Base-by-base conservation (phyloP, 2,113 vertebrate genomes). In the Xyliphius kryptos region DNA sequence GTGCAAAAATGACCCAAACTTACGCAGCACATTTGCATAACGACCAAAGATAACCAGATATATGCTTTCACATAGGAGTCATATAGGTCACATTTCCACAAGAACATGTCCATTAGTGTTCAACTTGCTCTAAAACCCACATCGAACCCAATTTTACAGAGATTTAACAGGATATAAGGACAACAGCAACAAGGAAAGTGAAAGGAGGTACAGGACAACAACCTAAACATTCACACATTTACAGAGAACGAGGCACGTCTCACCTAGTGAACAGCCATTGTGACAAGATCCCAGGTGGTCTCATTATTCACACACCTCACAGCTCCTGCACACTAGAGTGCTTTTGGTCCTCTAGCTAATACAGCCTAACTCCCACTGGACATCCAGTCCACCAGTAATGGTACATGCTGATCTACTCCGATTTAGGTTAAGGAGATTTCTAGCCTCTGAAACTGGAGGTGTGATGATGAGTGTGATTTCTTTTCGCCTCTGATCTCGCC, bases 221-320 rank as follows among this genome's bases (percentile, higher is more conserved):
- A n/a, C n/a, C n/a, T n/a, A n/a, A n/a, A 22, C 13, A 37, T 32
- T 22, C n/a, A 3, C 58, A 47, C 36, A 37, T n/a, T 56, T 56
- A 47, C 6, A 55, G 20, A 40, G 36, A 68, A 21, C 16, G 21
- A 68, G 17, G 43, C n/a, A 46, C 17, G 12, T 49, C 38, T 49
- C 9, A 50, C 16, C 52, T 14, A 9, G 36, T 9, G 19, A 9
- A 2, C 36, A n/a, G 13, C 43, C 20, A 55, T 44, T 54, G 48
- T 47, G 64, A 21, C 17, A 13, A 47, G 22, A 38, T 56, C 59
- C 41, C 40, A 58, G 59, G 36, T 63, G 51, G 49, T 13, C 49
- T 72, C 60, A 63, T 67, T 63, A 72, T 58, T 72, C 70, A 63
- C 59, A 58, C 59, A 71, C 64, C 58, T 62, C 69, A 71, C 63